phyloP scores from a whole-genome alignment of 2,113 vertebrate species.

The Odontesthes bonariensis region DNA sequence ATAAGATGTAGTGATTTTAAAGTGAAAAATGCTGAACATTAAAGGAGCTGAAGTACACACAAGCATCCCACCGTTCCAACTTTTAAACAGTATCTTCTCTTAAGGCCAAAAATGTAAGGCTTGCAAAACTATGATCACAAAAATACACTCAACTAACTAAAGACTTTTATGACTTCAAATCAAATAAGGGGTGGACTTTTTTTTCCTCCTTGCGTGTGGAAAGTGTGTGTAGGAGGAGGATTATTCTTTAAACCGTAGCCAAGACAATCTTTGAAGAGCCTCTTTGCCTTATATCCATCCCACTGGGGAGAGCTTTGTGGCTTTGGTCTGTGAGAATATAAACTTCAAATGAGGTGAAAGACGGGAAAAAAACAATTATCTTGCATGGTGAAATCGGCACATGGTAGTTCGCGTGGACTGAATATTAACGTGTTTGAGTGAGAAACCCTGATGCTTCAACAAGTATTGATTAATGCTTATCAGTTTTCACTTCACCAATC shows the following conservation, averaged over 20 bases:
- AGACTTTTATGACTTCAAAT: not conserved
- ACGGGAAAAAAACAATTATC: constrained; percentile 24
- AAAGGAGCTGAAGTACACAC: not conserved
- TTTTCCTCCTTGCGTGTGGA: not conserved
- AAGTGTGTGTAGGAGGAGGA: constrained; percentile 30
- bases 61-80: not conserved
- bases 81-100: not conserved
- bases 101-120: not conserved
- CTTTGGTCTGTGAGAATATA: constrained; percentile 23
- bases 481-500: not conserved
- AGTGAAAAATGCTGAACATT: not conserved
- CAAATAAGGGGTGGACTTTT: not conserved
- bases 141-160: not conserved
- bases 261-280: constrained; percentile 38
- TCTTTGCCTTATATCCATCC: constrained; percentile 18
- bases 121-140: not conserved
- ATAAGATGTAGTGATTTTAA: not conserved
- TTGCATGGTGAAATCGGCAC: constrained; percentile 10
- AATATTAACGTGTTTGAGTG: no score
- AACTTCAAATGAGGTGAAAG: constrained; percentile 40
- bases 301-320: constrained; percentile 36
- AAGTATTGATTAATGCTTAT: no score
- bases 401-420: not conserved
- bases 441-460: no score
- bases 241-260: constrained; percentile 46